Base-by-base conservation (phyloP, 2,888 invertebrate genomes). In the Melieria crassipennis region DNA sequence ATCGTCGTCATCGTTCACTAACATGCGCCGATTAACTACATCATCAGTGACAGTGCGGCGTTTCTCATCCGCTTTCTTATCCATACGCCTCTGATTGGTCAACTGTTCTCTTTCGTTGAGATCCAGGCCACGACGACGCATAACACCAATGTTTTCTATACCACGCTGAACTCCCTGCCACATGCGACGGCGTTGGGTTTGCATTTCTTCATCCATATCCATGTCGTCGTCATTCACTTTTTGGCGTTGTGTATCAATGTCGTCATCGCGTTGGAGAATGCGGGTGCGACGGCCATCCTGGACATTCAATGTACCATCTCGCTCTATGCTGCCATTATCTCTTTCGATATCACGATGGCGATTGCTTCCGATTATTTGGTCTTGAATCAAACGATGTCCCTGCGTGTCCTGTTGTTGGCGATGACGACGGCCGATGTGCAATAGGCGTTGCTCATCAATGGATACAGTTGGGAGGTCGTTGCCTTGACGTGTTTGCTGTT, bases 361-460 rank as follows among this genome's bases (percentile, higher is more conserved):
- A 6, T 7, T 9, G 9, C 52, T 13, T 5, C 6, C 5, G 5
- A 52, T 52, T 7, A 52, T 7, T 52, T 52, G 52, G 52, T 52
- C 9, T 52, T 9, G 52, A 52, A 9, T 5, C n/a, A 5, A 30
- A 30, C 30, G 30, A 30, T 30, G 30, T 30, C 30, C 30, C 3
- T 30, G 30, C 30, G 30, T 30, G 30, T 30, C 30, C 30, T 30
- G 30, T 30, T 30, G 30, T 52, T 52, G 52, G 13, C 5, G 6
- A 42, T 9, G n/a, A 7, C 73, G 58, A 4, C 69, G 69, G 7
- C 72, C 65, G 4, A 56, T 55, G 5, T 5, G 69, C 13, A 65
- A 10, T 10, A 69, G 10, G 46, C 72, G 69, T 52, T 72, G 62
- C 3, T 61, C 47, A 11, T 45, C 56, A 11, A 73, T 63, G 47